Evolutionary conservation across 2,113 vertebrate genomes (phyloP).

Genomic region (Galbula dea): DNA sequence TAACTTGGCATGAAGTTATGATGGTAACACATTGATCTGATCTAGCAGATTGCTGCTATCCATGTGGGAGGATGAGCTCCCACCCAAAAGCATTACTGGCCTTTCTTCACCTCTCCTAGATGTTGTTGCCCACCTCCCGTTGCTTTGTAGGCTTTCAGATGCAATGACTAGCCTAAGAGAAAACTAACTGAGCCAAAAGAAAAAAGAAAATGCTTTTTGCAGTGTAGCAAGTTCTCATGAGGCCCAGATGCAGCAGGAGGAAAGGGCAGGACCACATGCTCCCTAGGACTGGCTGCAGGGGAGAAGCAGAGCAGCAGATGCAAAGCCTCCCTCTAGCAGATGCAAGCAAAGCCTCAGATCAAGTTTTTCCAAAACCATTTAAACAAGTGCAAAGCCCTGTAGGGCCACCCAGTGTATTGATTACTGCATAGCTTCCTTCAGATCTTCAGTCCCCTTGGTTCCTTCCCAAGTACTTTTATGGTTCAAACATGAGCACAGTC

Average conservation of each 20-base stretch:
- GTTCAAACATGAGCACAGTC: neutral
- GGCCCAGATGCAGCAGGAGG: neutral
- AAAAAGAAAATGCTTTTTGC: neutral
- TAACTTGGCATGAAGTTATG: neutral
- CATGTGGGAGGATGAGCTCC: rapidly evolving
- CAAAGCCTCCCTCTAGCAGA: neutral
- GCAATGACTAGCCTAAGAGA: neutral
- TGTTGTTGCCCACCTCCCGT: neutral
- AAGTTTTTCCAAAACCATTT: neutral
- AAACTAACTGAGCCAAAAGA: neutral
- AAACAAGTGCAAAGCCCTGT: neutral
- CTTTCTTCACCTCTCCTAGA: neutral
- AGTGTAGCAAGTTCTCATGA: neutral
- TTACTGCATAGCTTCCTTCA: neutral
- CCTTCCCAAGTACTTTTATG: neutral
- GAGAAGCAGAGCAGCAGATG: neutral
- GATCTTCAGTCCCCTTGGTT: neutral
- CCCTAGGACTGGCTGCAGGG: rapidly evolving
- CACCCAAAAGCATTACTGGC: neutral
- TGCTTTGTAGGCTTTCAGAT: neutral
- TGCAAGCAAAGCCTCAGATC: neutral
- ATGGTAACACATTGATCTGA: rapidly evolving
- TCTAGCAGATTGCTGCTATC: neutral
- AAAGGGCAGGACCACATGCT: neutral
- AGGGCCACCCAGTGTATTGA: neutral